Base-by-base conservation (phyloP, 2,113 vertebrate species). In the Baryphthengus martii region DNA sequence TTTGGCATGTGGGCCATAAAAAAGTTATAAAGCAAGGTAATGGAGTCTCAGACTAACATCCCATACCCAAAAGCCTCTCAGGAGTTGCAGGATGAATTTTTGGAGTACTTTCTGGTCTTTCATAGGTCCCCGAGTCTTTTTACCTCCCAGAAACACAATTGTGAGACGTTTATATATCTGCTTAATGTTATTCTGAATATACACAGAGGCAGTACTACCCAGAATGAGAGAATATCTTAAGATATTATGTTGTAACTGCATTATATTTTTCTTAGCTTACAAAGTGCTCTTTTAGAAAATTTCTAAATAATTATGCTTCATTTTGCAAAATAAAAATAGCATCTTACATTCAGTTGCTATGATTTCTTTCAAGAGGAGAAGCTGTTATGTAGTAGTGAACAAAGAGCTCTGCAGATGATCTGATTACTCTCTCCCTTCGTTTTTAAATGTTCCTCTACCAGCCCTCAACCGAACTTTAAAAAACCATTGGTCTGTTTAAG, bases 271-370 rank as follows among this genome's bases (percentile, higher is more conserved):
- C 82, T 91, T 90, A 88, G 70, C 70, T 88, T 97, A 78, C 45
- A 85, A 94, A 95, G 50, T 56, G 68, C 45, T 96, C 92, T 95
- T 94, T 90, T 82, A 89, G 88, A 92, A 93, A 94, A 88, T 33
- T 70, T 97, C 91, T 77, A 94, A 97, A 96, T 96, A 97, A 93
- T 94, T 95, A 90, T 55, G 45, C 25, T 95, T 96, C 91, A 88
- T 96, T 95, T 97, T 80, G 62, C 77, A 93, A 89, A 93, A 94
- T 93, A 97, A 97, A 96, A 97, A 96, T 94, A 97, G 52, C 86
- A 96, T 93, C 78, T 91, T 95, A 42, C 59, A 86, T 96, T 94
- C 96, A 95, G 85, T 90, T 96, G 82, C 77, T 96, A 84, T 68
- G 66, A 81, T 93, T 95, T 96, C 56, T 95, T 96, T 88, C 87